Base-by-base conservation (phyloP, 2,797 vertebrate species). In the Pseudopleuronectes americanus region DNA sequence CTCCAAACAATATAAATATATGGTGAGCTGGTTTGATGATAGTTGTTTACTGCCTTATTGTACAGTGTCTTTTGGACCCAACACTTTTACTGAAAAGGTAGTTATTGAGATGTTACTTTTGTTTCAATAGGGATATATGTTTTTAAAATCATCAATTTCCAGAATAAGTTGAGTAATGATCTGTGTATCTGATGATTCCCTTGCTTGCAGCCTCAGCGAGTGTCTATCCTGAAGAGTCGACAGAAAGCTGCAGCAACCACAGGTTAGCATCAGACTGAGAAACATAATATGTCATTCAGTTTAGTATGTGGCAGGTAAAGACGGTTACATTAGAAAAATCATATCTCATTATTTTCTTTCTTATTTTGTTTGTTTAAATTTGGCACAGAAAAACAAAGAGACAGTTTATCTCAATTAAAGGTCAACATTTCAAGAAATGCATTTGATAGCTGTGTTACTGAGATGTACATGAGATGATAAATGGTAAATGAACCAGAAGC, bases 131-230 rank as follows among this genome's bases (percentile, higher is more conserved):
- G 13, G 16, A 45, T 45, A 19, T 41, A 7, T 24, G 7, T 26
- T 31, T 28, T 74, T 36, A 19, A 21, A 26, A 9, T 43, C 1
- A 3, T 9, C 23, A 23, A 71, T 38, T 14, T 33, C n/a, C 16
- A 26, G 6, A 38, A 21, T 54, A 19, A 53, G 3, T 43, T 51
- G 9, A 41, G 17, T 41, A 57, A 60, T n/a, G 1, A 54, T 57
- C 1, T 19, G 6, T 53, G 8, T 57, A 0, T 59, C 21, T 65
- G 38, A 1, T 54, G 21, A 48, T 67, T 14, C 4, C 69, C n/a
- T 60, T 71, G 56, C 76, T 72, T 75, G 52, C 84, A 94, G 93
- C 90, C 92, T 14, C 89, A 90, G 75, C 87, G 91, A 83, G 89
- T 93, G 59, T 90, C 92, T 6, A 33, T 93, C 57, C 85, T 85